Conservation (phyloP, 2,797 vertebrate species). For the Sebastes flavidus region DNA sequence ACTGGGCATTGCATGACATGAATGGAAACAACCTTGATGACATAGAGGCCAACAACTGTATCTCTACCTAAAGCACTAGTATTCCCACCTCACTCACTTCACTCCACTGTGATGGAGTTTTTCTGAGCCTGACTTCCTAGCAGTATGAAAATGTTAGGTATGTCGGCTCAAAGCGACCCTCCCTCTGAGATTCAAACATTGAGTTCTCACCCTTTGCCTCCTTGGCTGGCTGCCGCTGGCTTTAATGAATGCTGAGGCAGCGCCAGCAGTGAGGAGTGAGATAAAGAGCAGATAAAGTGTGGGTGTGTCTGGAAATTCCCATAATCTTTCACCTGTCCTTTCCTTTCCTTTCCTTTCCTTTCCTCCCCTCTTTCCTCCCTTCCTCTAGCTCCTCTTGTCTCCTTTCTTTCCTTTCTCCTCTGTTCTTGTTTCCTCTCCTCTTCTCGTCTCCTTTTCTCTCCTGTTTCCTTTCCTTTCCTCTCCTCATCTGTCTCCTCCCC, state of each 20-base stretch:
- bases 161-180: background rate
- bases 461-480: background rate
- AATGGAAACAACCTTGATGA: constrained; percentile 10
- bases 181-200: constrained; percentile 27
- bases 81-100: background rate
- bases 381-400: background rate
- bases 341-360: background rate
- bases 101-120: background rate
- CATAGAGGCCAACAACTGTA: background rate
- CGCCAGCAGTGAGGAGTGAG: background rate
- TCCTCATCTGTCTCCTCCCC: background rate
- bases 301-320: no score
- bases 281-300: no score
- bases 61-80: background rate
- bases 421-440: background rate
- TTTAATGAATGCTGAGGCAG: constrained; percentile 35
- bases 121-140: background rate
- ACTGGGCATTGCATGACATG: constrained; percentile 1
- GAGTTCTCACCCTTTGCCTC: constrained; percentile 6
- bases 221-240: constrained; percentile 9
- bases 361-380: background rate
- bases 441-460: background rate
- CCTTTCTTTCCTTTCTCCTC: background rate
- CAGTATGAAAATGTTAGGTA: constrained; percentile 28
- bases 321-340: no score